Evolutionary conservation across 2,888 invertebrate species (phyloP), one percentile per base, ranked within the genome.

Genomic region (Pyrgus malvae): DNA sequence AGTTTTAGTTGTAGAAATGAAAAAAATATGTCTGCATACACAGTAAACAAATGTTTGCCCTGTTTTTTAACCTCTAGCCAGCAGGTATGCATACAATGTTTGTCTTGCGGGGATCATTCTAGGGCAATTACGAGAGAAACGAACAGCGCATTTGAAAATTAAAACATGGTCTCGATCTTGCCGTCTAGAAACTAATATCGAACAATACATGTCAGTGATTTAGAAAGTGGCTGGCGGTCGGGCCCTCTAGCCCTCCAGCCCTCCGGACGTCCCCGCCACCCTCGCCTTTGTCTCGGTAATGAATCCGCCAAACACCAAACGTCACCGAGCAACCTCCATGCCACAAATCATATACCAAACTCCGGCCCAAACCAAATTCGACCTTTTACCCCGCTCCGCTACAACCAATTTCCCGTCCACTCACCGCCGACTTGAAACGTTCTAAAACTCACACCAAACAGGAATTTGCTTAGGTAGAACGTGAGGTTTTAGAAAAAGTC

Each of bases 251-350:
- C 69, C 72, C 74, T 70, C 71, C 63, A 66, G 69, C 57, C 69
- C 63, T 29, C 38, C 65, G 65, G 61, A 38, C 49, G 51, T 46
- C 67, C 67, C 60, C 68, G 44, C 62, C 54, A 48, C 56, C 41
- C 60, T 62, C 59, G 58, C 70, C 74, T 88, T 87, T 89, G 88
- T 88, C 84, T 88, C 84, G 78, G 86, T 85, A 87, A 90, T 89
- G 87, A 89, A 89, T 86, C 89, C 86, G 77, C 79, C 85, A 87
- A 86, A 88, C 84, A 80, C 76, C 80, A 83, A 80, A 80, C 82
- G 77, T 80, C 84, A 83, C 73, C 75, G 87, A 85, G 83, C 84
- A 83, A 78, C 69, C 83, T 79, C 83, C 74, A 70, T 70, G 71
- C 72, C 79, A 77, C 71, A 77, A 75, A 80, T 82, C 86, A 80